phyloP scores from a whole-genome alignment of 2,888 invertebrate genomes.

The Andrena marginata region DNA sequence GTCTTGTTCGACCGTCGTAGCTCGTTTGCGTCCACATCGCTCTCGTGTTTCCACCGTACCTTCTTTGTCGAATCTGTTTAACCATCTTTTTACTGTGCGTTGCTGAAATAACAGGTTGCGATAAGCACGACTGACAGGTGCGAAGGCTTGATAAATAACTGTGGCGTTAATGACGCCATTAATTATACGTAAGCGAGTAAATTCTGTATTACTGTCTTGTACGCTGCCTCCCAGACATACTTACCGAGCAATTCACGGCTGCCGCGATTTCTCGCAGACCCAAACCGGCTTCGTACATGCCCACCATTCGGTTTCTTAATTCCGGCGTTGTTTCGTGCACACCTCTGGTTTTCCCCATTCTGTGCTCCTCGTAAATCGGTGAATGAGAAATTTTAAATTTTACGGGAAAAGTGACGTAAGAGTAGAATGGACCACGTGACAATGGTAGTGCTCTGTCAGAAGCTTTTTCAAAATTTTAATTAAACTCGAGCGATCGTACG shows the following conservation, averaged over 20 bases:
- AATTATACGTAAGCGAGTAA: not conserved
- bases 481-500: slow-evolving; percentile 27
- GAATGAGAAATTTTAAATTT: slow-evolving; percentile 68
- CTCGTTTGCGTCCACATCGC: slow-evolving; percentile 83
- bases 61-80: slow-evolving; percentile 83
- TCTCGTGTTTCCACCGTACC: slow-evolving; percentile 83
- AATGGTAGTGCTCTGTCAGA: slow-evolving; percentile 64
- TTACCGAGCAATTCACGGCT: slow-evolving; percentile 83
- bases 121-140: not conserved
- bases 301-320: slow-evolving; percentile 83
- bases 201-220: not conserved
- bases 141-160: not conserved
- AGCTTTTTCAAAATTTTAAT: slow-evolving; percentile 63
- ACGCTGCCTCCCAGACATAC: not conserved
- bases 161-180: too few species aligned
- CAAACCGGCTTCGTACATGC: slow-evolving; percentile 84
- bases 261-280: slow-evolving; percentile 82
- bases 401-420: slow-evolving; percentile 73
- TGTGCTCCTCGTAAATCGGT: slow-evolving; percentile 12
- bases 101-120: slow-evolving; percentile 72
- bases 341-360: slow-evolving; percentile 83
- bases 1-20: slow-evolving; percentile 82
- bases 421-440: slow-evolving; percentile 75
- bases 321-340: slow-evolving; percentile 84
- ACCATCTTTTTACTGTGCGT: slow-evolving; percentile 83